These are phyloP conservation scores for Sardina pilchardus DNA, from an alignment of 2,113 vertebrate genomes.

Conservation along the genomic window DNA sequence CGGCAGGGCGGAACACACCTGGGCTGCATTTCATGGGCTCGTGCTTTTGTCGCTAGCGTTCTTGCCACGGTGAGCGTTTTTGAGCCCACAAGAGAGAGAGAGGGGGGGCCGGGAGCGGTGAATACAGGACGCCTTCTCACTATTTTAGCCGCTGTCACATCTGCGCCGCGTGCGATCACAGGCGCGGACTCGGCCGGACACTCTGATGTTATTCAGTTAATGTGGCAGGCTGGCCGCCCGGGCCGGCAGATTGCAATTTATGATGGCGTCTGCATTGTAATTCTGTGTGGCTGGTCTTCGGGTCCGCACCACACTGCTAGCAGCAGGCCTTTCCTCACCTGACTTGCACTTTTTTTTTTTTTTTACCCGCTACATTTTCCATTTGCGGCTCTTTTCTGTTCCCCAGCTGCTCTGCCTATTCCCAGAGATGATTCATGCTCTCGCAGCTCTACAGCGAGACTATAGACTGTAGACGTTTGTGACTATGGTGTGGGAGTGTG, in stretches of 20 bases:
- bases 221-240: not conserved
- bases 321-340: not conserved
- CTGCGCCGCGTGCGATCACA: not conserved
- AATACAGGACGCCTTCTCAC: not conserved
- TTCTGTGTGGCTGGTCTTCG: constrained; percentile 5
- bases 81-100: no score
- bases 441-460: not conserved
- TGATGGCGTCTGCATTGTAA: constrained; percentile 12
- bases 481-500: not conserved
- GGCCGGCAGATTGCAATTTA: constrained; percentile 21
- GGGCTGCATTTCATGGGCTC: not conserved
- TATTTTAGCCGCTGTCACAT: not conserved
- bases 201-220: not conserved
- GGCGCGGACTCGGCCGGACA: not conserved
- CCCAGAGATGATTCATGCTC: constrained; percentile 18
- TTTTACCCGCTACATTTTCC: not conserved
- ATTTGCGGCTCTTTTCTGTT: constrained; percentile 9
- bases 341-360: constrained; percentile 3
- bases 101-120: not conserved
- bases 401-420: not conserved
- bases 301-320: constrained; percentile 13
- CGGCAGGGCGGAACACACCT: not conserved
- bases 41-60: no score
- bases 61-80: no score
- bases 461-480: not conserved